Percentiles rank a stretch among this genome's conserved stretches.
phyloP scores from a whole-genome alignment of 2,113 vertebrate species.

The Sinocyclocheilus grahami region DNA sequence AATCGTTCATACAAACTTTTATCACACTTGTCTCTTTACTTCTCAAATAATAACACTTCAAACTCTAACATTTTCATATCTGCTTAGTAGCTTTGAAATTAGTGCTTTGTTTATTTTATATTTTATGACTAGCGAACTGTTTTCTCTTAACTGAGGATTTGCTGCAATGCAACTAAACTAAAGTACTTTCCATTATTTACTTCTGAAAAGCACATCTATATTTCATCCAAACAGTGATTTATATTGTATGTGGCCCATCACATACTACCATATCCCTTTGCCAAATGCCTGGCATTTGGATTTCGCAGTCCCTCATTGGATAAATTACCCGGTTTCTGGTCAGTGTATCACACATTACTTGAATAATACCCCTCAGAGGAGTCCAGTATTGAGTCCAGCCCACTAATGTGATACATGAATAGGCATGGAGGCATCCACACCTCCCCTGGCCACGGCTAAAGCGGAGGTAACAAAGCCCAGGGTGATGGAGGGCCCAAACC shows the following conservation, averaged over 20 bases:
- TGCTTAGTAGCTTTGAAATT: not conserved
- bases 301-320: constrained; percentile 33
- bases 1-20: not conserved
- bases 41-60: not conserved
- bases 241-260: not conserved
- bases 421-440: constrained; percentile 14
- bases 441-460: constrained; percentile 32
- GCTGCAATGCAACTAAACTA: not conserved
- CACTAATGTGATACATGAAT: constrained; percentile 42
- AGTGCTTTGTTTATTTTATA: not conserved
- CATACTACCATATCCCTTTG: not conserved
- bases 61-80: not conserved
- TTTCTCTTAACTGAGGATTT: not conserved
- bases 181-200: not conserved
- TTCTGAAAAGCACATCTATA: not conserved
- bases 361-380: constrained; percentile 42
- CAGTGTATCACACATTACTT: constrained; percentile 37
- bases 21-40: not conserved
- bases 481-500: constrained; percentile 64
- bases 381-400: constrained; percentile 34
- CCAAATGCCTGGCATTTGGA: constrained; percentile 4
- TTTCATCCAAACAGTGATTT: not conserved
- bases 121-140: not conserved
- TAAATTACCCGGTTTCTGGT: constrained; percentile 40
- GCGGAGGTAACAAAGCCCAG: constrained; percentile 52